Evolutionary conservation across 2,888 invertebrate species (phyloP).

Genomic region (Cryptocephalus moraei): DNA sequence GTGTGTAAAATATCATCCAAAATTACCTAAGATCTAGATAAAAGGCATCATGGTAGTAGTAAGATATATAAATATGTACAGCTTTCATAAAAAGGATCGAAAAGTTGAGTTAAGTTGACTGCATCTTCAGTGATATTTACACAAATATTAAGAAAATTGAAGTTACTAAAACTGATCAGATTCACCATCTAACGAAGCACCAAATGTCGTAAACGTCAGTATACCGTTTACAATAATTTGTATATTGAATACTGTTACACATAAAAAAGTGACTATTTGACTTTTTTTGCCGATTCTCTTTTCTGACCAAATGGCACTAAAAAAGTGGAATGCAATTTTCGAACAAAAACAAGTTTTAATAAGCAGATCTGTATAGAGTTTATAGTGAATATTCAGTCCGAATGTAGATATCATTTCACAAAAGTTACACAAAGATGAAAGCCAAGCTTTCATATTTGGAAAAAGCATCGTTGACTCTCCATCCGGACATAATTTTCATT

Average conservation of each 20-base stretch:
- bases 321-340: background rate
- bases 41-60: conserved; percentile 28
- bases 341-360: background rate
- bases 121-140: background rate
- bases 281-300: background rate
- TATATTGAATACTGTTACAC: background rate
- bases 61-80: too few relatives aligned
- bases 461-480: too few relatives aligned
- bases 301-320: background rate
- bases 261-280: background rate
- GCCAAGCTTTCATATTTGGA: too few relatives aligned
- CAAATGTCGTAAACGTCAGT: background rate
- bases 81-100: too few relatives aligned
- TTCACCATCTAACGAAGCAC: conserved; percentile 1
- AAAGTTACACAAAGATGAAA: too few relatives aligned
- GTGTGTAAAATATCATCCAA: conserved; percentile 29
- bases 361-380: background rate
- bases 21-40: conserved; percentile 22
- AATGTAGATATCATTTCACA: background rate
- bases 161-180: background rate
- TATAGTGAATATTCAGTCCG: background rate
- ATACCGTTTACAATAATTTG: background rate
- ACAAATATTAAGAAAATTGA: too few relatives aligned
- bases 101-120: background rate
- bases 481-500: background rate